Conservation (phyloP, 2,113 vertebrate genomes). For the Ahaetulla prasina region DNA sequence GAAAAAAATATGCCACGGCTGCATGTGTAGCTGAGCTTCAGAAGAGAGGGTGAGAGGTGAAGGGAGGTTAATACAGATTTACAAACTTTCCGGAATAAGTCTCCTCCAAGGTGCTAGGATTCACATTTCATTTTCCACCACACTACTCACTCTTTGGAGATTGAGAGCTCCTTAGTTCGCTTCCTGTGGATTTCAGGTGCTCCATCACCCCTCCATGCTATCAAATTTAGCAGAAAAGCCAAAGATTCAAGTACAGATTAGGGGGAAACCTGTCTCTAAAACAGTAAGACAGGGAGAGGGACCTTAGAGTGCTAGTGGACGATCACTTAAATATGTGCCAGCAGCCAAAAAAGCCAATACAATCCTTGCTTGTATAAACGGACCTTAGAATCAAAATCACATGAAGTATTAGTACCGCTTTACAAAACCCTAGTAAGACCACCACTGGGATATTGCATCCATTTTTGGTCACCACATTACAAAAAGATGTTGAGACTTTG, state of each 20-base stretch:
- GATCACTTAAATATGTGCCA: neutral
- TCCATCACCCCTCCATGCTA: too few species aligned
- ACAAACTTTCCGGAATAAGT: neutral
- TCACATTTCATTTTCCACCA: fast-evolving
- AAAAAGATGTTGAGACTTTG: too few species aligned
- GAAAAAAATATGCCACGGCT: slow-evolving; percentile 28
- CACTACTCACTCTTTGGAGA: neutral
- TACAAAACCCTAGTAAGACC: too few species aligned
- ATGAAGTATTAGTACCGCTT: too few species aligned
- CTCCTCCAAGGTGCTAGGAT: slow-evolving; percentile 7
- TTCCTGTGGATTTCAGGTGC: neutral
- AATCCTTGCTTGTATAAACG: too few species aligned
- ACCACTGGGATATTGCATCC: too few species aligned
- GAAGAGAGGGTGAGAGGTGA: neutral
- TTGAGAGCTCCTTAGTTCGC: neutral
- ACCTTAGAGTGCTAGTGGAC: neutral
- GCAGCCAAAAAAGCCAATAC: neutral
- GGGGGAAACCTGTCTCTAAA: neutral
- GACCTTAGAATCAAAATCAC: too few species aligned
- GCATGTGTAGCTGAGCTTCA: neutral
- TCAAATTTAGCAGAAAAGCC: neutral
- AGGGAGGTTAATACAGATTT: slow-evolving; percentile 36
- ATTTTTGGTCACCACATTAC: too few species aligned
- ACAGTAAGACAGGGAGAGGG: neutral
- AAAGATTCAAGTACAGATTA: neutral